phyloP scores from a whole-genome alignment of 1,140 invertebrate species.

The Cheumatopsyche charites region DNA sequence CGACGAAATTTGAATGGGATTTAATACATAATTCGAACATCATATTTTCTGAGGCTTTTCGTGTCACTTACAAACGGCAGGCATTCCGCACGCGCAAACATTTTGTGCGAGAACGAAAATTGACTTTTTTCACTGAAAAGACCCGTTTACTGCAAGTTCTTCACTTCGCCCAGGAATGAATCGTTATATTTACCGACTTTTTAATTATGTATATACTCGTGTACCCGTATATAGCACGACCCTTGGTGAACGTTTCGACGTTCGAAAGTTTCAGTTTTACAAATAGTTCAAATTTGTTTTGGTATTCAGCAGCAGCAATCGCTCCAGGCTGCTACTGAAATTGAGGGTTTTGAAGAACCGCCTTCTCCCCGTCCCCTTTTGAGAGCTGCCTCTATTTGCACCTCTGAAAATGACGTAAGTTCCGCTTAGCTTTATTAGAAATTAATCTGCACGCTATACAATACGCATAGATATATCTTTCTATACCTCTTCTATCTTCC shows the following conservation, averaged over 20 bases:
- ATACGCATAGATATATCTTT: background rate
- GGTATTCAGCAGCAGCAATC: constrained; percentile 36
- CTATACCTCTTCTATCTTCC: constrained; percentile 5
- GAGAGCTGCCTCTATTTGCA: constrained; percentile 44
- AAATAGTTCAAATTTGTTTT: background rate
- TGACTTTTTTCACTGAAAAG: background rate
- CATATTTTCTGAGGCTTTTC: background rate
- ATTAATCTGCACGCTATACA: background rate
- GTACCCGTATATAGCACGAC: too few species aligned
- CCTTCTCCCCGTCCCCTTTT: constrained; percentile 41
- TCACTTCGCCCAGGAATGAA: too few species aligned
- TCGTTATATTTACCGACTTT: too few species aligned
- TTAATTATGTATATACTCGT: too few species aligned
- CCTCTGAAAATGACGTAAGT: constrained; percentile 45
- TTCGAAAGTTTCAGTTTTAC: too few species aligned
- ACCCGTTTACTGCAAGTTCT: too few species aligned
- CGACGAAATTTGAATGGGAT: too few species aligned
- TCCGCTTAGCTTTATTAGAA: background rate
- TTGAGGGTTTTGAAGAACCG: constrained; percentile 39
- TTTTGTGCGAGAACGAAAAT: background rate
- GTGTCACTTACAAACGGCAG: constrained; percentile 1
- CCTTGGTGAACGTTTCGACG: too few species aligned
- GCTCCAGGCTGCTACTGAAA: constrained; percentile 30
- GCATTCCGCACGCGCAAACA: background rate
- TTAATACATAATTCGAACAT: too few species aligned